A percentile compares a stretch with the other conserved stretches of the same genome.
These are phyloP conservation scores for Heloderma charlesbogerti DNA, from an alignment of 2,113 vertebrate species.

Conservation along the genomic window DNA sequence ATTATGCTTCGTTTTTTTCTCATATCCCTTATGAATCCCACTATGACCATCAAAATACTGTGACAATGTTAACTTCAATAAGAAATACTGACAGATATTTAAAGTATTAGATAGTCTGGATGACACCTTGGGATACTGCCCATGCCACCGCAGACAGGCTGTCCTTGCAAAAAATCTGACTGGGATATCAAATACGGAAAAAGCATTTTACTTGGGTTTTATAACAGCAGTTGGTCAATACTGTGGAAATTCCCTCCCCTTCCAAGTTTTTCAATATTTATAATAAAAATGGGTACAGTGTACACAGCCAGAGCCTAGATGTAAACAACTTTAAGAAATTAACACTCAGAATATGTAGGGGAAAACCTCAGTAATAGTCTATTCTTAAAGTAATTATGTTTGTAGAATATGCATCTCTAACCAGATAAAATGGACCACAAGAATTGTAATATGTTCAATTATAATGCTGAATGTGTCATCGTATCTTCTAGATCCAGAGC, in stretches of 20 bases:
- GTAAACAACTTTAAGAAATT: neutral
- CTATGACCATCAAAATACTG: too few species aligned
- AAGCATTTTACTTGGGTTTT: neutral
- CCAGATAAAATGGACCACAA: too few species aligned
- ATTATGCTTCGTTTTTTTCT: neutral
- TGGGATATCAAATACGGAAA: neutral
- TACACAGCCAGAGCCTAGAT: neutral
- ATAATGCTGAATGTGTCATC: too few species aligned
- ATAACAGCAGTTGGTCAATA: neutral
- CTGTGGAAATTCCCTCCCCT: neutral
- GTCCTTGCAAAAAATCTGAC: neutral
- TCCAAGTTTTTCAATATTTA: neutral
- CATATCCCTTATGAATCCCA: neutral
- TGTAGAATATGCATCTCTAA: neutral
- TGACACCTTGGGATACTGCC: neutral
- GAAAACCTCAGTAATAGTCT: neutral
- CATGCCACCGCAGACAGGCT: neutral
- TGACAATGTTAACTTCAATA: neutral
- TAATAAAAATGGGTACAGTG: neutral
- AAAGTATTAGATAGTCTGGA: neutral
- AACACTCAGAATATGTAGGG: neutral
- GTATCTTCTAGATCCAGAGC: too few species aligned
- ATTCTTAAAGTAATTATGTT: neutral
- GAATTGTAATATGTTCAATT: too few species aligned
- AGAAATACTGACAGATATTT: neutral